phyloP scores from a whole-genome alignment of 2,797 vertebrate genomes.

The Decapterus maruadsi region DNA sequence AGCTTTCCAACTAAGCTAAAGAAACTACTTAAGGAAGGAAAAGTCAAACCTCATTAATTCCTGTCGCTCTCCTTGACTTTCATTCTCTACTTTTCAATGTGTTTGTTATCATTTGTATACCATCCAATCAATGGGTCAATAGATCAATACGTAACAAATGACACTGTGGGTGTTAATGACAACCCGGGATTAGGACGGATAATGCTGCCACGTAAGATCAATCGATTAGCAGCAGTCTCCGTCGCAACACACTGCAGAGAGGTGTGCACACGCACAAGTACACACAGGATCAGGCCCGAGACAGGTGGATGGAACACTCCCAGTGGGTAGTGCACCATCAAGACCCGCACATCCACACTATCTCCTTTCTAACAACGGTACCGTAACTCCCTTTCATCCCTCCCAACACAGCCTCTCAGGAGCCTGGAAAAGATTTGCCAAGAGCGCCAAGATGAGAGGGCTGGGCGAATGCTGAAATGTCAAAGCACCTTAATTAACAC shows the following conservation, averaged over 20 bases:
- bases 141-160: constrained; percentile 85
- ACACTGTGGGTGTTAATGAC: constrained; percentile 84
- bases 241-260: constrained; percentile 44
- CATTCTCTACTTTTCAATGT: constrained; percentile 71
- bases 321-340: constrained; percentile 30
- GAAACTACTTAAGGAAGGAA: constrained; percentile 51
- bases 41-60: constrained; percentile 74
- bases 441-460: constrained; percentile 75
- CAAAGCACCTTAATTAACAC: constrained; percentile 86
- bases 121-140: constrained; percentile 82
- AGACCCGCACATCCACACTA: constrained; percentile 32
- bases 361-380: constrained; percentile 60
- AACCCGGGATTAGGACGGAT: constrained; percentile 84
- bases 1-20: background rate
- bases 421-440: constrained; percentile 74
- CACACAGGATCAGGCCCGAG: constrained; percentile 37
- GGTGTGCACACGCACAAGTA: constrained; percentile 11
- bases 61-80: constrained; percentile 67
- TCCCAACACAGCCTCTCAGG: constrained; percentile 51
- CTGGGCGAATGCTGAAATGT: constrained; percentile 77
- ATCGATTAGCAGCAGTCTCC: constrained; percentile 67
- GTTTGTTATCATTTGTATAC: constrained; percentile 84
- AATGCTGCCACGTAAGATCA: constrained; percentile 76
- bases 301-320: constrained; percentile 55
- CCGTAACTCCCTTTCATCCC: constrained; percentile 69